These are phyloP conservation scores for Xestia c-nigrum DNA, from an alignment of 2,888 invertebrate species.

Conservation along the genomic window DNA sequence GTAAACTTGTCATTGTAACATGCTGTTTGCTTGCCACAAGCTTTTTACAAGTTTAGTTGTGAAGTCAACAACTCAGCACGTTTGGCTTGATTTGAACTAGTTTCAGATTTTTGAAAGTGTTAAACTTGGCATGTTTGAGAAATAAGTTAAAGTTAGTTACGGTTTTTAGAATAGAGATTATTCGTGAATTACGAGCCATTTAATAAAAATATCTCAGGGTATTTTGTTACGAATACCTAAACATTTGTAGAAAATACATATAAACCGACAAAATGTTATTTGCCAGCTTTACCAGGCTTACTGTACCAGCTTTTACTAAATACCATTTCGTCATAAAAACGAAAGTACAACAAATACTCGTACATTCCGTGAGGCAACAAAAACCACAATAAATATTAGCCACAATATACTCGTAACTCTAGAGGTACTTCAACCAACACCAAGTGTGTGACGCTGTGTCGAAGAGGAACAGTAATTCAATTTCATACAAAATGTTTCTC, in stretches of 20 bases:
- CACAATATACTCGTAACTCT: slow-evolving; percentile 31
- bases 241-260: not conserved
- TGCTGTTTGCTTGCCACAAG: slow-evolving; percentile 15
- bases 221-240: not conserved
- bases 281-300: not conserved
- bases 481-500: not conserved
- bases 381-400: slow-evolving; percentile 48
- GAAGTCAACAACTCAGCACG: not conserved
- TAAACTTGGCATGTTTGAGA: not conserved
- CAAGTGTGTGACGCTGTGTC: not conserved
- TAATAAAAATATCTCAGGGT: not conserved
- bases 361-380: slow-evolving; percentile 27
- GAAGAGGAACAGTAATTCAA: slow-evolving; percentile 20
- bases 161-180: not conserved
- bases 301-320: not conserved
- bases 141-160: slow-evolving; percentile 1
- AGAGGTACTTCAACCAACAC: slow-evolving; percentile 20
- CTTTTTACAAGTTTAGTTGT: slow-evolving; percentile 23
- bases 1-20: slow-evolving; percentile 40
- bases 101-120: slow-evolving; percentile 7
- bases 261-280: not conserved
- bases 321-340: slow-evolving; percentile 23
- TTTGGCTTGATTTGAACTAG: slow-evolving; percentile 12
- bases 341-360: slow-evolving; percentile 12
- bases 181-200: not conserved